Percentiles rank a stretch among this genome's conserved stretches.
These are phyloP conservation scores for Lepus townsendii DNA, from an alignment of 2,797 vertebrate genomes.

Conservation along the genomic window DNA sequence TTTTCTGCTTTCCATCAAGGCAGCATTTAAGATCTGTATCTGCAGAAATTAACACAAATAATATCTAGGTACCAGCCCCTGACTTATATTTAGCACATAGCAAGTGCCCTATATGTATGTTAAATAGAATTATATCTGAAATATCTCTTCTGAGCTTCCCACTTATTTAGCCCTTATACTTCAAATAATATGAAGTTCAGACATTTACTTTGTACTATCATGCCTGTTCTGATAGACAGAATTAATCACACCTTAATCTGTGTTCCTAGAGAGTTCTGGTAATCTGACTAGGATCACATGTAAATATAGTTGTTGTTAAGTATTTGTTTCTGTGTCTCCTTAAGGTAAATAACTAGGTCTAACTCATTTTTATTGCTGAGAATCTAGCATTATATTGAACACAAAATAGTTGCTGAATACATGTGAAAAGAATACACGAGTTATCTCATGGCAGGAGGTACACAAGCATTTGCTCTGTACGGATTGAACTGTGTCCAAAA, in stretches of 20 bases:
- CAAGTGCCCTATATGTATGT: background rate
- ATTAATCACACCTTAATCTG: background rate
- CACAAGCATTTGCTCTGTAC: background rate
- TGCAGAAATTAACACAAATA: background rate
- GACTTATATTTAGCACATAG: slow-evolving; percentile 39
- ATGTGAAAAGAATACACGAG: slow-evolving; percentile 18
- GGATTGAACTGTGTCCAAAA: background rate
- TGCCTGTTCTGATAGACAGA: background rate
- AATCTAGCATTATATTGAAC: background rate
- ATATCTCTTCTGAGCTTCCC: slow-evolving; percentile 46
- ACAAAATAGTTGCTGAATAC: background rate
- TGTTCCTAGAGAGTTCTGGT: background rate
- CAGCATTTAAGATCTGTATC: background rate
- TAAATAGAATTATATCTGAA: background rate
- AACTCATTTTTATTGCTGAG: slow-evolving; percentile 51
- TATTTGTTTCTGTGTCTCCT: background rate
- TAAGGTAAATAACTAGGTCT: background rate
- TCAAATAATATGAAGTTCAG: slow-evolving; percentile 27
- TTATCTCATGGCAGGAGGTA: background rate
- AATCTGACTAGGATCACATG: background rate
- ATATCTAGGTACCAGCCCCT: background rate
- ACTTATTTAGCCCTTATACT: background rate
- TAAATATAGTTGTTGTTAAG: background rate
- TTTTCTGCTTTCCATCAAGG: slow-evolving; percentile 25
- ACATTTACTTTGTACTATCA: slow-evolving; percentile 5